Evolutionary conservation across 2,113 vertebrate genomes (phyloP).

Genomic region (Hemiscyllium ocellatum): DNA sequence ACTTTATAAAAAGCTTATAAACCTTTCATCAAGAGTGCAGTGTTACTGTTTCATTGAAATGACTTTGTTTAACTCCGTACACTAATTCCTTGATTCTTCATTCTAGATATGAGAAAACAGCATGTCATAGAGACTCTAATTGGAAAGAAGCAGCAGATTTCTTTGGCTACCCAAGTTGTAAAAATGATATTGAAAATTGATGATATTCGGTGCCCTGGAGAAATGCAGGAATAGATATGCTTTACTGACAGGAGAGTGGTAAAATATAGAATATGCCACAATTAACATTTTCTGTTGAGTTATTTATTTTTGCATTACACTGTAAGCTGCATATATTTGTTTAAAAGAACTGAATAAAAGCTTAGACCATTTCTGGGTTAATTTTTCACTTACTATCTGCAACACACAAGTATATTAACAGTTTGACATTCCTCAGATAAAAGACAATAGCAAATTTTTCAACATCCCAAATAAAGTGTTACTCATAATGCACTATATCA

Average conservation of each 20-base stretch:
- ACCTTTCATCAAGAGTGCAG: too few species aligned
- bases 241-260: neutral
- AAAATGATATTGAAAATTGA: constrained; percentile 98
- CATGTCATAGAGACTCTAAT: constrained; percentile 95
- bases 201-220: constrained; percentile 85
- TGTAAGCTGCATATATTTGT: neutral
- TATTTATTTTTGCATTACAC: constrained; percentile 32
- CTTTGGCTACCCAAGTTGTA: constrained; percentile 87
- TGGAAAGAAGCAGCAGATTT: constrained; percentile 95
- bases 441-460: neutral
- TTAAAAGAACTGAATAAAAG: constrained; percentile 23
- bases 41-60: neutral
- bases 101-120: constrained; percentile 90
- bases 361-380: neutral
- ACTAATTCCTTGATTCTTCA: constrained; percentile 39
- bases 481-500: too few species aligned
- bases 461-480: neutral
- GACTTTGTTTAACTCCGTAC: neutral
- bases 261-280: neutral
- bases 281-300: constrained; percentile 8
- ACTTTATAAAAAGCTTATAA: too few species aligned
- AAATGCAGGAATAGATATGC: constrained; percentile 74
- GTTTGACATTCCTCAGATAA: neutral
- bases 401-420: neutral
- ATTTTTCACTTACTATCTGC: neutral